These are phyloP conservation scores for Pycnomerus fuliginosus DNA, from an alignment of 2,888 invertebrate genomes.

Conservation along the genomic window DNA sequence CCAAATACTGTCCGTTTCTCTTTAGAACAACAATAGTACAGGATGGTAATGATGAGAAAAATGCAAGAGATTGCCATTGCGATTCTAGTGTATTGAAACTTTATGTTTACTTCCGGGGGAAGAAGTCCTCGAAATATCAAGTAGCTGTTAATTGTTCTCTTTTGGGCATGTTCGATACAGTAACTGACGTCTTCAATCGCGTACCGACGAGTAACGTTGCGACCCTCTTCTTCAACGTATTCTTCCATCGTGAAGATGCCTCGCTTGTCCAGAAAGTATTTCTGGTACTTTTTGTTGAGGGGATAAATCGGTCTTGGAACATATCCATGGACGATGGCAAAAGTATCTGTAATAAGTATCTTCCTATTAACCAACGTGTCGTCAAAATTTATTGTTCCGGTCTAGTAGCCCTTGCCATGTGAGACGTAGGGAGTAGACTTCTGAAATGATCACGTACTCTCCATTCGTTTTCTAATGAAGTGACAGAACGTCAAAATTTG, in stretches of 20 bases:
- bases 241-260: conserved; percentile 22
- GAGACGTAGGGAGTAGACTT: too few species aligned
- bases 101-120: not conserved
- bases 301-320: conserved; percentile 10
- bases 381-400: too few species aligned
- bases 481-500: too few species aligned
- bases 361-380: not conserved
- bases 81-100: conserved; percentile 19
- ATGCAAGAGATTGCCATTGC: conserved; percentile 20
- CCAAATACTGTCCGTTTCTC: conserved; percentile 38
- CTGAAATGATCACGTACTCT: too few species aligned
- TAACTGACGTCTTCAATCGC: conserved; percentile 11
- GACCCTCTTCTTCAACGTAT: conserved; percentile 3
- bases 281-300: conserved; percentile 9
- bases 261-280: conserved; percentile 25
- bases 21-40: conserved; percentile 19
- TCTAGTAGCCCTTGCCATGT: too few species aligned
- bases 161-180: conserved; percentile 22
- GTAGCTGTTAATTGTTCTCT: conserved; percentile 24
- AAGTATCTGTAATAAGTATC: conserved; percentile 20
- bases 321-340: conserved; percentile 19
- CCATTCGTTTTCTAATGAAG: too few species aligned
- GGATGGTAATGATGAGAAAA: conserved; percentile 16
- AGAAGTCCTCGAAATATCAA: conserved; percentile 22
- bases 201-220: conserved; percentile 10